phyloP scores from a whole-genome alignment of 2,113 vertebrate genomes.

The Tyrannus savana region DNA sequence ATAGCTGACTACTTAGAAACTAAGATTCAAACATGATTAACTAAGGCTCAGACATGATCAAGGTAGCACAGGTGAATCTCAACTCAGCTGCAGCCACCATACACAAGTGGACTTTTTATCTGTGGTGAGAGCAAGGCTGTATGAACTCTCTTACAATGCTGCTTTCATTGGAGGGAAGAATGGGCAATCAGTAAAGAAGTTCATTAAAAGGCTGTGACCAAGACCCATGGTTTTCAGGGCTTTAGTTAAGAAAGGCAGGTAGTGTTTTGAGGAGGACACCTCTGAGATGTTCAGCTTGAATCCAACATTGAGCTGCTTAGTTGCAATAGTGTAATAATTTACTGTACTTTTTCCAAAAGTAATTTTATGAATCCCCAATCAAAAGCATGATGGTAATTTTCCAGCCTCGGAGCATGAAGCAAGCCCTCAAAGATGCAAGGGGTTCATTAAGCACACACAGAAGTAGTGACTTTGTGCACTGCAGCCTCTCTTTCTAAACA shows the following conservation, averaged over 20 bases:
- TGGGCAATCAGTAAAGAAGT: not conserved
- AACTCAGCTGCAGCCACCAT: rapidly evolving
- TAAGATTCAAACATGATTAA: not conserved
- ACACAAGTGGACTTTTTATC: not conserved
- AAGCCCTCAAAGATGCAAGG: not conserved
- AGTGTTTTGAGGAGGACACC: not conserved
- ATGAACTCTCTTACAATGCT: not conserved
- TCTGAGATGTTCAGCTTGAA: not conserved
- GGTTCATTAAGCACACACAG: not conserved
- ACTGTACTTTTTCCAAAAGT: conserved; percentile 7
- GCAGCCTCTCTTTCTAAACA: not conserved
- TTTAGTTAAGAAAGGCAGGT: conserved; percentile 6
- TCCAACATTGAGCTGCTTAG: not conserved
- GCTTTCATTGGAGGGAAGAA: not conserved
- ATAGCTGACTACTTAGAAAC: not conserved
- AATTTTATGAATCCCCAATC: not conserved
- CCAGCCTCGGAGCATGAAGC: not conserved
- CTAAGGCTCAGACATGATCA: not conserved
- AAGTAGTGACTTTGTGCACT: not conserved
- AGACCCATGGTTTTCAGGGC: not conserved
- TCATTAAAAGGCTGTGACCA: not conserved
- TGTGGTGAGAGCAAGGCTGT: not conserved
- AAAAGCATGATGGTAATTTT: conserved; percentile 8
- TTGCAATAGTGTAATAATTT: not conserved
- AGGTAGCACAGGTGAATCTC: not conserved